Percentiles rank a stretch among this genome's conserved stretches.
These are phyloP conservation scores for Rhyzopertha dominica DNA, from an alignment of 1,140 invertebrate species.

Conservation along the genomic window DNA sequence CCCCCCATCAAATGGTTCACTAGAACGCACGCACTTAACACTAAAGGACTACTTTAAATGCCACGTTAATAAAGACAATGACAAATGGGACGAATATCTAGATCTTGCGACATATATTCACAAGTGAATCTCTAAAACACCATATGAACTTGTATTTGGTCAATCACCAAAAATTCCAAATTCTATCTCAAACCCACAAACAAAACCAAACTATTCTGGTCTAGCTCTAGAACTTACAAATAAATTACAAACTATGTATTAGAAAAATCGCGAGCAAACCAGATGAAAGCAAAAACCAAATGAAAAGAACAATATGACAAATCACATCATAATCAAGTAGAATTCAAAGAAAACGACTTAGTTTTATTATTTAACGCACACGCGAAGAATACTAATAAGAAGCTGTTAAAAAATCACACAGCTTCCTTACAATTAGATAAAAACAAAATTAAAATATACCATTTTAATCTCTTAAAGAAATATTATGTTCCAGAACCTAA, in stretches of 20 bases:
- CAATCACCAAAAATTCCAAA: constrained; percentile 38
- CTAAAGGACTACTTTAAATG: constrained; percentile 43
- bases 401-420: too few relatives aligned
- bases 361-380: too few relatives aligned
- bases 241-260: constrained; percentile 27
- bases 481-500: too few relatives aligned
- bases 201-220: constrained; percentile 27
- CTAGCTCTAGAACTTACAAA: constrained; percentile 35
- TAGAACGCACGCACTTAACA: constrained; percentile 44
- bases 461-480: too few relatives aligned
- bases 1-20: constrained; percentile 40
- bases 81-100: constrained; percentile 47
- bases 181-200: constrained; percentile 28
- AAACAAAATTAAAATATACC: too few relatives aligned
- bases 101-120: constrained; percentile 45
- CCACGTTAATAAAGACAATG: constrained; percentile 36
- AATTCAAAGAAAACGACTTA: constrained; percentile 34
- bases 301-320: constrained; percentile 32
- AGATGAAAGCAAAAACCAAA: constrained; percentile 20
- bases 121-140: constrained; percentile 36
- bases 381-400: too few relatives aligned
- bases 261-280: constrained; percentile 17
- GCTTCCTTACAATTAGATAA: too few relatives aligned
- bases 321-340: constrained; percentile 33
- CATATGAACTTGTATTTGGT: constrained; percentile 45